Base-by-base conservation (phyloP, 2,797 vertebrate genomes). In the Chrosomus eos region DNA sequence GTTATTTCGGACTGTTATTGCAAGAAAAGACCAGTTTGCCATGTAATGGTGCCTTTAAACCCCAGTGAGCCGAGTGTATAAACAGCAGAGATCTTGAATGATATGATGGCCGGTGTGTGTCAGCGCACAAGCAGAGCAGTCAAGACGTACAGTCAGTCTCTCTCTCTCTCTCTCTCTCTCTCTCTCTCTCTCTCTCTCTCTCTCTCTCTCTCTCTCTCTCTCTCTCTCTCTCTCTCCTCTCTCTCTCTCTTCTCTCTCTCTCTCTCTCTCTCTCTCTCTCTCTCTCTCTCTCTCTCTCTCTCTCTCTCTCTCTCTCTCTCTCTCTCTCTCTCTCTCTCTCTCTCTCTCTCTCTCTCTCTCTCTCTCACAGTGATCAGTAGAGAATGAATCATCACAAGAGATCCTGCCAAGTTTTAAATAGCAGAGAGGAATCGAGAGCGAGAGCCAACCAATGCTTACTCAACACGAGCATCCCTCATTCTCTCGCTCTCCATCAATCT, bases 331-430 rank as follows among this genome's bases (percentile, higher is more conserved):
- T 68, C 21, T 64, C 51, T 82, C 38, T 55, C 48, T 71, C 28
- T 73, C 53, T 38, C 60, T n/a, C n/a, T n/a, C n/a, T n/a, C n/a
- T n/a, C 1, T 68, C 21, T 64, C 51, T 82, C 38, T 55, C 48
- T 71, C 28, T 73, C 53, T 38, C 60, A 14, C 67, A 68, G 38
- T 70, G 74, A 64, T 79, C 45, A 66, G 80, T 62, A 19, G 36
- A 28, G 51, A 21, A 71, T 86, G 87, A 87, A 86, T 87, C 82
- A 87, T 68, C 70, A 70, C 51, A 68, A 40, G 55, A 66, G 60
- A 67, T 33, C 28, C 67, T 76, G 85, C 80, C 82, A 85, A 78
- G 55, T 86, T 84, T 66, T 62, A 82, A 81, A 85, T 53, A 70
- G 71, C 70, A 16, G 73, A 66, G 53, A 86, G 71, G 84, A 88